Evolutionary conservation across 2,797 vertebrate genomes (phyloP).

Genomic region (Coccyzus lansbergi): DNA sequence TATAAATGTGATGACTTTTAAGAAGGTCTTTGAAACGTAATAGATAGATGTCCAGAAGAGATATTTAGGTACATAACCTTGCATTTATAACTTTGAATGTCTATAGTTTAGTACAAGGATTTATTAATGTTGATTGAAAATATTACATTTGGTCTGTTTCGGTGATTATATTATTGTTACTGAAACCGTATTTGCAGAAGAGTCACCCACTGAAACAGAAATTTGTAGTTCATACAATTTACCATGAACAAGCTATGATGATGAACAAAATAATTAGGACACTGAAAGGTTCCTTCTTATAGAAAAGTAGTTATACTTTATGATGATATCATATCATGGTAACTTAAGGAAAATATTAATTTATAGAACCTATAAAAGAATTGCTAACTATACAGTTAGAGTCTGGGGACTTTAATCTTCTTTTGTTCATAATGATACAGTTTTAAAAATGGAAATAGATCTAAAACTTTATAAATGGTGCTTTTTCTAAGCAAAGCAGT

Average conservation of each 20-base stretch:
- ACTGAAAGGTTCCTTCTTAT: background rate
- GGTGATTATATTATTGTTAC: background rate
- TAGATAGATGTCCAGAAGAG: background rate
- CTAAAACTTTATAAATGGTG: background rate
- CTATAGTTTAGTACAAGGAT: background rate
- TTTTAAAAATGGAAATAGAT: background rate
- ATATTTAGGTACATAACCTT: background rate
- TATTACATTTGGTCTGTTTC: background rate
- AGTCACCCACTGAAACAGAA: background rate
- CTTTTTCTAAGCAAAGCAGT: background rate
- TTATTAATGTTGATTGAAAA: background rate
- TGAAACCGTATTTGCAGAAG: background rate
- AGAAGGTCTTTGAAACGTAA: background rate
- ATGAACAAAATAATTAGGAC: background rate
- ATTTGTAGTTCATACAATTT: background rate
- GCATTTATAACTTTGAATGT: background rate
- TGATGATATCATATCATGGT: background rate
- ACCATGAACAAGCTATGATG: background rate
- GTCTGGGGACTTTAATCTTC: background rate
- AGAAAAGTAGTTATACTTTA: background rate
- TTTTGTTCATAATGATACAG: background rate
- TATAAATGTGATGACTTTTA: background rate
- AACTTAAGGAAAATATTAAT: background rate
- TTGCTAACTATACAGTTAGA: background rate
- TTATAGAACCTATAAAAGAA: background rate